phyloP scores from a whole-genome alignment of 2,113 vertebrate species.

The Maccullochella peelii region DNA sequence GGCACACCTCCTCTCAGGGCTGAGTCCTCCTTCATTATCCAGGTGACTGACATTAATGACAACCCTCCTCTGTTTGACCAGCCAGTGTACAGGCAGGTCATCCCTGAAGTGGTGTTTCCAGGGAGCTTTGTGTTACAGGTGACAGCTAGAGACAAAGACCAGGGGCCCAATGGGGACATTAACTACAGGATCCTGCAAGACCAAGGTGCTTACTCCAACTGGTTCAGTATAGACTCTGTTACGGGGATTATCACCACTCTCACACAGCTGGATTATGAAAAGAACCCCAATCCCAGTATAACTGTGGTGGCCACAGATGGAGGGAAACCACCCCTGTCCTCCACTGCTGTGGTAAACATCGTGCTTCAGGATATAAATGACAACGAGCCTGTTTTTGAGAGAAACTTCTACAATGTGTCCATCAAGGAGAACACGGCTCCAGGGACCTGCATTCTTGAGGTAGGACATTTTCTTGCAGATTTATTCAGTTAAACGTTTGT shows the following conservation, averaged over 20 bases:
- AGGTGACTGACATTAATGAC: slow-evolving; percentile 95
- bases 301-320: slow-evolving; percentile 92
- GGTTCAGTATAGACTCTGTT: slow-evolving; percentile 93
- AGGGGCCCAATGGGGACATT: slow-evolving; percentile 95
- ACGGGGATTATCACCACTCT: slow-evolving; percentile 96
- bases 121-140: slow-evolving; percentile 97
- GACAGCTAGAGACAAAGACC: slow-evolving; percentile 94
- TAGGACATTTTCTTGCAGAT: slow-evolving; percentile 73
- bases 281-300: slow-evolving; percentile 89
- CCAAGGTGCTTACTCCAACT: slow-evolving; percentile 83
- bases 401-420: slow-evolving; percentile 93
- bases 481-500: slow-evolving; percentile 12
- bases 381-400: slow-evolving; percentile 93
- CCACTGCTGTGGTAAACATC: slow-evolving; percentile 91
- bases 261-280: slow-evolving; percentile 93
- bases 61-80: slow-evolving; percentile 95
- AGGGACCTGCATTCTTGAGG: slow-evolving; percentile 96
- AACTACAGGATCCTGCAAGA: slow-evolving; percentile 89
- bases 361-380: slow-evolving; percentile 96
- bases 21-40: slow-evolving; percentile 93
- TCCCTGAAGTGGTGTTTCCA: slow-evolving; percentile 94
- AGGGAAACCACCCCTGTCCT: slow-evolving; percentile 89
- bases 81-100: slow-evolving; percentile 90
- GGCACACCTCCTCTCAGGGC: slow-evolving; percentile 93
- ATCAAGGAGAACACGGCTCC: slow-evolving; percentile 90